Percentiles rank a stretch among this genome's conserved stretches.
Evolutionary conservation across 2,888 invertebrate species (phyloP).

Genomic region (Taphrorychus bicolor): DNA sequence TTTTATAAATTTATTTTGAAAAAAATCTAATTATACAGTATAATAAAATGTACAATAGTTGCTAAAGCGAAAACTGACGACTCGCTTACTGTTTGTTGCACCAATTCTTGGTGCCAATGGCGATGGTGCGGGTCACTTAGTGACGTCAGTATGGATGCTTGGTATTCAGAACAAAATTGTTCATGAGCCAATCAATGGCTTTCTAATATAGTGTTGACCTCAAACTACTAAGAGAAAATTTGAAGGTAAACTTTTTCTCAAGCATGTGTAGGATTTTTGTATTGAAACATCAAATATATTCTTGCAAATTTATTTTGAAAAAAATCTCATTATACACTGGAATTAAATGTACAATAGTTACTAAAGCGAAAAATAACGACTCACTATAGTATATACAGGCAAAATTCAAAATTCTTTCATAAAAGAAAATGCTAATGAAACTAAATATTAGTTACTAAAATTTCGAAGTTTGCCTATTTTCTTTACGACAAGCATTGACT

Average conservation of each 20-base stretch:
- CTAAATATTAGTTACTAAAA: constrained; percentile 41
- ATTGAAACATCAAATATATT: background rate
- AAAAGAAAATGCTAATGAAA: constrained; percentile 16
- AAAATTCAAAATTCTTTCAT: constrained; percentile 31
- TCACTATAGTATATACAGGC: constrained; percentile 19
- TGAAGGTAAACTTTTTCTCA: no score
- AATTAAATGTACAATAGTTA: constrained; percentile 35
- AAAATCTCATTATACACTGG: constrained; percentile 36
- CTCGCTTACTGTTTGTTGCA: no score
- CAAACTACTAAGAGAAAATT: no score
- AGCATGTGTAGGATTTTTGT: no score
- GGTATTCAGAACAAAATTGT: no score
- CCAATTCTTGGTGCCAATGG: no score
- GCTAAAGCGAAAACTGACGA: constrained; percentile 34
- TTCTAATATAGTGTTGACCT: no score
- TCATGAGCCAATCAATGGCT: no score
- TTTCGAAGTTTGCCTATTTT: constrained; percentile 31
- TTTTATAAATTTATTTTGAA: constrained; percentile 34
- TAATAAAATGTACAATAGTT: constrained; percentile 33
- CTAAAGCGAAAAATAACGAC: constrained; percentile 35
- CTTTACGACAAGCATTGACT: no score
- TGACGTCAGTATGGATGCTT: no score
- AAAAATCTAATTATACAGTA: constrained; percentile 36
- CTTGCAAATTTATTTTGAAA: constrained; percentile 36
- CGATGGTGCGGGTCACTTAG: no score